Conservation (phyloP, 1,140 invertebrate species). For the Mycetomoellerius zeteki region DNA sequence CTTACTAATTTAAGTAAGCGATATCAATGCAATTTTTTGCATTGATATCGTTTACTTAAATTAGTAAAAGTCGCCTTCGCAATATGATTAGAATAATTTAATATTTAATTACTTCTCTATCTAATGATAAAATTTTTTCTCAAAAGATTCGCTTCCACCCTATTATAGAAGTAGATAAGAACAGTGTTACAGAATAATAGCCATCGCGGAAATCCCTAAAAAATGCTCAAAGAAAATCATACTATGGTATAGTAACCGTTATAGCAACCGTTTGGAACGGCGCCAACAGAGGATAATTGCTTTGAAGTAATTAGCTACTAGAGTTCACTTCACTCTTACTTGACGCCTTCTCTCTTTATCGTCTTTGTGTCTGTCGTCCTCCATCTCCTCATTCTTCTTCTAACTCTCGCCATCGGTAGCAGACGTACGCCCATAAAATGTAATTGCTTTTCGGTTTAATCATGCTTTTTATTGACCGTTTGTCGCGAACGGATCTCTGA, state of each 20-base stretch:
- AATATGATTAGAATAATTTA: not conserved
- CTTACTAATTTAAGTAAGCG: not conserved
- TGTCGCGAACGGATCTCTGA: slow-evolving; percentile 39
- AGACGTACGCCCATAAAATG: slow-evolving; percentile 62
- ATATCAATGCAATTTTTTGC: not conserved
- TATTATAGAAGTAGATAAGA: not conserved
- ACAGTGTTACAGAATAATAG: not conserved
- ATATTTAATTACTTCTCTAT: not conserved
- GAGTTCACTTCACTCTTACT: slow-evolving; percentile 68
- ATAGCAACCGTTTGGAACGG: slow-evolving; percentile 18
- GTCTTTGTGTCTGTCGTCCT: slow-evolving; percentile 9
- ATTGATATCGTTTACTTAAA: not conserved
- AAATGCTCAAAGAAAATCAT: not conserved
- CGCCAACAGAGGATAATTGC: slow-evolving; percentile 83
- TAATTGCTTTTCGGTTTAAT: slow-evolving; percentile 77
- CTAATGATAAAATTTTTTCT: not conserved
- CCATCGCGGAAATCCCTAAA: not conserved
- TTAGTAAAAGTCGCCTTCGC: no score
- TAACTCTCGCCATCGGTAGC: slow-evolving; percentile 49
- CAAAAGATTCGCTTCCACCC: not conserved
- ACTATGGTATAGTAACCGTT: not conserved
- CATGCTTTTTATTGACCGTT: slow-evolving; percentile 65
- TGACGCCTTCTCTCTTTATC: slow-evolving; percentile 12
- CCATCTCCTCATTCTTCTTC: slow-evolving; percentile 37
- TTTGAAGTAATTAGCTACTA: slow-evolving; percentile 83